Percentiles rank a stretch among this genome's conserved stretches.
Evolutionary conservation across 30 jellyfish, hydroid and myxozoan genomes (phyloP).

Genomic region (Chironex yamaguchii): DNA sequence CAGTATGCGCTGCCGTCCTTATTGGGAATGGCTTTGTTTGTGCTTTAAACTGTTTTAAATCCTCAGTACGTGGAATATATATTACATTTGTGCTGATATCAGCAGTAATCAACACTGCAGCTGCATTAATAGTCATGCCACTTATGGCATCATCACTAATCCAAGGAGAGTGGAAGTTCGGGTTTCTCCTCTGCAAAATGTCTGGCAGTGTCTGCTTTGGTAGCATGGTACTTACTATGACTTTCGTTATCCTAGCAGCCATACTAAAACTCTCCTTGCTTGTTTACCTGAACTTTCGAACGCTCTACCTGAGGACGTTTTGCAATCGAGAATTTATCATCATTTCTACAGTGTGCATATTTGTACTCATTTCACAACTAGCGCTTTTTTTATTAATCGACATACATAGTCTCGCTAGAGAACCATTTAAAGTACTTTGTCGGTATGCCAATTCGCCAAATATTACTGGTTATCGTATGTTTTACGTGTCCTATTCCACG

Average conservation of each 20-base stretch:
- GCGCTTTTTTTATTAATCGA: slow-evolving; percentile 67
- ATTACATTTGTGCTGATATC: slow-evolving; percentile 76
- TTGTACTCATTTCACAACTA: slow-evolving; percentile 70
- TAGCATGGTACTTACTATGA: slow-evolving; percentile 85
- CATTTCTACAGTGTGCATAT: slow-evolving; percentile 67
- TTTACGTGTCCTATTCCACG: slow-evolving; percentile 83
- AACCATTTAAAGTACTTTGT: slow-evolving; percentile 85
- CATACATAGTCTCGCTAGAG: slow-evolving; percentile 41
- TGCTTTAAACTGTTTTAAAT: slow-evolving; percentile 87
- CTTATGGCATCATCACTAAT: slow-evolving; percentile 94
- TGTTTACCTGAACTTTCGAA: slow-evolving; percentile 38
- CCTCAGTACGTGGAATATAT: slow-evolving; percentile 39
- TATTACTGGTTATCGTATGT: slow-evolving; percentile 93
- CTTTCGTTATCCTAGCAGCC: slow-evolving; percentile 83
- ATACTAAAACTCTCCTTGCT: slow-evolving; percentile 57
- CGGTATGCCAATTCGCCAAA: slow-evolving; percentile 90
- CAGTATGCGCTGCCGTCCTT: slow-evolving; percentile 98
- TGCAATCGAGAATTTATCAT: slow-evolving; percentile 76
- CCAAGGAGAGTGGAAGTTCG: slow-evolving; percentile 96
- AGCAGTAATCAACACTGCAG: slow-evolving; percentile 80
- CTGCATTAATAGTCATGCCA: slow-evolving; percentile 96
- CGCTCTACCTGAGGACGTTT: slow-evolving; percentile 40
- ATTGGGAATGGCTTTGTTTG: slow-evolving; percentile 94
- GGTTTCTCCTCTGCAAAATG: slow-evolving; percentile 86
- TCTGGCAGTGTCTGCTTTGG: slow-evolving; percentile 89